These are phyloP conservation scores for Contarinia nasturtii DNA, from an alignment of 1,140 invertebrate genomes.

Conservation along the genomic window DNA sequence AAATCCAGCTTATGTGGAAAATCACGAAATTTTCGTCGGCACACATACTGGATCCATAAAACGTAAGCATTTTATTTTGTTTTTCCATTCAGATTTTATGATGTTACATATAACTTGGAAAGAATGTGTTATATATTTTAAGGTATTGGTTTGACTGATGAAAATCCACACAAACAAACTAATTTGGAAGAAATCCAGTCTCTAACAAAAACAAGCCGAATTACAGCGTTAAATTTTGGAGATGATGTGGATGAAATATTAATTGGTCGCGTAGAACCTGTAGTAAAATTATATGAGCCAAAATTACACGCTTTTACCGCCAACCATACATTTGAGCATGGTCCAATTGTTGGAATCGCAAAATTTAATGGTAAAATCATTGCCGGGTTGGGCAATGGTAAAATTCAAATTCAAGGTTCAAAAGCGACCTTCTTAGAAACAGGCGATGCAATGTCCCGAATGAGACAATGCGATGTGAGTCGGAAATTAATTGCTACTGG, in stretches of 20 bases:
- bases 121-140: neutral
- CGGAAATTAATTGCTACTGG: slow-evolving; percentile 21
- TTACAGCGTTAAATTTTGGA: slow-evolving; percentile 50
- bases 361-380: slow-evolving; percentile 15
- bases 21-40: slow-evolving; percentile 21
- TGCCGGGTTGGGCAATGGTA: slow-evolving; percentile 17
- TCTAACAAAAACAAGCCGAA: slow-evolving; percentile 28
- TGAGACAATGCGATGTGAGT: slow-evolving; percentile 24
- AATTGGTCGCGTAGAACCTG: slow-evolving; percentile 26
- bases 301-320: slow-evolving; percentile 3
- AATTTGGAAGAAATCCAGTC: slow-evolving; percentile 28
- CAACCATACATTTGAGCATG: slow-evolving; percentile 6
- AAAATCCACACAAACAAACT: slow-evolving; percentile 14
- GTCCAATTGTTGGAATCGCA: slow-evolving; percentile 17
- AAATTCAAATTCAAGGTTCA: slow-evolving; percentile 7
- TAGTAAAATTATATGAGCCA: slow-evolving; percentile 12
- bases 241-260: slow-evolving; percentile 47
- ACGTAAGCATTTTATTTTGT: slow-evolving; percentile 10
- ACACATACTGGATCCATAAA: slow-evolving; percentile 23
- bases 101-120: slow-evolving; percentile 1
- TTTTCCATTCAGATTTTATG: neutral
- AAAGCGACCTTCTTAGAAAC: slow-evolving; percentile 6
- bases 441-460: slow-evolving; percentile 17
- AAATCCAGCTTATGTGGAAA: slow-evolving; percentile 14
- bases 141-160: slow-evolving; percentile 13